phyloP scores from a whole-genome alignment of 2,113 vertebrate genomes.

The Tauraco erythrolophus region DNA sequence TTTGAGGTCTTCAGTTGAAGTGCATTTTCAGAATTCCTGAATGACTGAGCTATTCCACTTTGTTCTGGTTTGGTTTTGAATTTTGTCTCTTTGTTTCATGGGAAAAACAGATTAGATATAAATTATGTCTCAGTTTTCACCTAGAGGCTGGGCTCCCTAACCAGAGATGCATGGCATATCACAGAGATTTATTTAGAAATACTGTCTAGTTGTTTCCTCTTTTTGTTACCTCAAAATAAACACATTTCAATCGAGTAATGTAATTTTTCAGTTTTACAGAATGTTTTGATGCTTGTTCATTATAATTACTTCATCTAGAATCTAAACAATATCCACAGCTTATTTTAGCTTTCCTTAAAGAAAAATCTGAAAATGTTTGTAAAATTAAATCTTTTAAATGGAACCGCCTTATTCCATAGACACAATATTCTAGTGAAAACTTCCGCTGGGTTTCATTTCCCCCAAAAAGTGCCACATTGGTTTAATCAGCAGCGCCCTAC shows the following conservation, averaged over 20 bases:
- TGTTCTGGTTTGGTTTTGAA: background rate
- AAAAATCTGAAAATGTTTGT: background rate
- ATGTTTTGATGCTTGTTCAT: background rate
- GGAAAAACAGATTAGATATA: background rate
- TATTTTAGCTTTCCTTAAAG: background rate
- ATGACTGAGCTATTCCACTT: background rate
- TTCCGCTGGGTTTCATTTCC: background rate
- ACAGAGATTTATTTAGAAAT: background rate
- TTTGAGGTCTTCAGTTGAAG: background rate
- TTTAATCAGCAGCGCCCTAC: background rate
- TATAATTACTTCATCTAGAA: background rate
- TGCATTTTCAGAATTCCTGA: background rate
- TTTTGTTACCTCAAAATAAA: constrained; percentile 14
- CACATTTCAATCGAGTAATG: background rate
- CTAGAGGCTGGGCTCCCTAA: background rate
- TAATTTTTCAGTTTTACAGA: background rate
- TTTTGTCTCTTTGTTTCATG: background rate
- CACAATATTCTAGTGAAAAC: background rate
- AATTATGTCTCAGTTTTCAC: background rate
- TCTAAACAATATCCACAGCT: background rate
- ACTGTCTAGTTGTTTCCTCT: background rate
- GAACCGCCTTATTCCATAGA: background rate
- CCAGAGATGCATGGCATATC: background rate
- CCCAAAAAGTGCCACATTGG: background rate
- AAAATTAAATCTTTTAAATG: background rate